Percentiles rank a stretch among this genome's conserved stretches.
phyloP scores from a whole-genome alignment of 2,113 vertebrate genomes.

The Odobenus rosmarus region DNA sequence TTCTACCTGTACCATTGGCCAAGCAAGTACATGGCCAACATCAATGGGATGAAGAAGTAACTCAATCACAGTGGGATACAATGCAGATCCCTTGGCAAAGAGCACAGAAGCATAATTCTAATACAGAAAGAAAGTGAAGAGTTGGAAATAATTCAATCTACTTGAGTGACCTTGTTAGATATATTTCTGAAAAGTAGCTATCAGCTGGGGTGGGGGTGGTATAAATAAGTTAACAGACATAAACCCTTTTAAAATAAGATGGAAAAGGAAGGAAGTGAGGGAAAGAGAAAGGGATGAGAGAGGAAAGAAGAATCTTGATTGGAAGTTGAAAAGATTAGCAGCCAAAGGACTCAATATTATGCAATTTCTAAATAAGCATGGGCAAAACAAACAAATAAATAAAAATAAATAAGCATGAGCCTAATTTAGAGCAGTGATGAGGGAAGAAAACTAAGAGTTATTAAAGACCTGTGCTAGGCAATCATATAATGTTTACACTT shows the following conservation, averaged over 20 bases:
- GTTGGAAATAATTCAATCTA: neutral
- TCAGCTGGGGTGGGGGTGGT: neutral
- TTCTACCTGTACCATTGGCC: neutral
- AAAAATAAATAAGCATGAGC: neutral
- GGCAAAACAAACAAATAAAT: neutral
- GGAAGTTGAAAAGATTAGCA: slow-evolving; percentile 12
- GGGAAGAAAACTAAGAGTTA: neutral
- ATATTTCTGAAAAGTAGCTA: slow-evolving; percentile 3
- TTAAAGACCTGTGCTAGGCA: neutral
- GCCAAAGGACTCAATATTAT: neutral
- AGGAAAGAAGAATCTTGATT: neutral
- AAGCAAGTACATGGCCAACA: neutral
- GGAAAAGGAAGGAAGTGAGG: neutral
- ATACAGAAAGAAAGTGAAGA: neutral
- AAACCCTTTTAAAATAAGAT: neutral
- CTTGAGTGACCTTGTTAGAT: neutral
- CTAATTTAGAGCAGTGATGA: neutral
- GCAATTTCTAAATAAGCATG: neutral
- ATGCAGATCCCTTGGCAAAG: neutral
- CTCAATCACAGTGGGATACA: neutral
- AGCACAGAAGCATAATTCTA: neutral
- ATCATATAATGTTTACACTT: neutral
- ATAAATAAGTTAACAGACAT: neutral
- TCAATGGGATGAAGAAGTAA: neutral
- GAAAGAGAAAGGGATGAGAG: neutral